Percentiles rank a stretch among this genome's conserved stretches.
Evolutionary conservation across 1,140 invertebrate genomes (phyloP).

Genomic region (Phymastichus coffea): DNA sequence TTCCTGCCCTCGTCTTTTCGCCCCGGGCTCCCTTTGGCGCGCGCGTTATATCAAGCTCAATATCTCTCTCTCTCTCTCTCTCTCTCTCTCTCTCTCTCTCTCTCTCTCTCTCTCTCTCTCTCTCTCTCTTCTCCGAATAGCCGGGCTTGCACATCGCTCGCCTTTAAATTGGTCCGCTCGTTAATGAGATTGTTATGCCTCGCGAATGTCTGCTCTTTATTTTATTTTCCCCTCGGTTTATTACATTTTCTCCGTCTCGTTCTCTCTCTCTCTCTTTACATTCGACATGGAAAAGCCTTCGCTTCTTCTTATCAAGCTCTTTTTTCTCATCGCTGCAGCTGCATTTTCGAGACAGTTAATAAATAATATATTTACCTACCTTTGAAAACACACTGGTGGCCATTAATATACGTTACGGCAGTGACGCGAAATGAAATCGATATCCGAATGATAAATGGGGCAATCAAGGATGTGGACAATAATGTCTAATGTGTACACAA

Average conservation of each 20-base stretch:
- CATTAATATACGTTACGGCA: too few species aligned
- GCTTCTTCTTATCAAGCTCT: neutral
- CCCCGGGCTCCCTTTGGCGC: neutral
- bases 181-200: conserved; percentile 5
- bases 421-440: neutral
- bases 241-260: neutral
- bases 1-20: conserved; percentile 12
- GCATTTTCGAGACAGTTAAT: neutral
- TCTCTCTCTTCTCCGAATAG: neutral
- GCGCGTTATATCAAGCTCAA: neutral
- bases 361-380: neutral
- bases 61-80: neutral
- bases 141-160: neutral
- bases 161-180: neutral
- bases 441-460: conserved; percentile 13
- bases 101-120: neutral
- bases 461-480: neutral
- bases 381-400: too few species aligned
- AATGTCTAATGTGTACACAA: neutral
- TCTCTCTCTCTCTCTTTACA: neutral
- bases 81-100: neutral
- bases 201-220: too few species aligned
- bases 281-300: too few species aligned
- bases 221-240: too few species aligned
- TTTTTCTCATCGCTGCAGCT: neutral